A percentile compares a stretch with the other conserved stretches of the same genome.
Evolutionary conservation across 2,113 vertebrate species (phyloP).

Genomic region (Pyxicephalus adspersus): DNA sequence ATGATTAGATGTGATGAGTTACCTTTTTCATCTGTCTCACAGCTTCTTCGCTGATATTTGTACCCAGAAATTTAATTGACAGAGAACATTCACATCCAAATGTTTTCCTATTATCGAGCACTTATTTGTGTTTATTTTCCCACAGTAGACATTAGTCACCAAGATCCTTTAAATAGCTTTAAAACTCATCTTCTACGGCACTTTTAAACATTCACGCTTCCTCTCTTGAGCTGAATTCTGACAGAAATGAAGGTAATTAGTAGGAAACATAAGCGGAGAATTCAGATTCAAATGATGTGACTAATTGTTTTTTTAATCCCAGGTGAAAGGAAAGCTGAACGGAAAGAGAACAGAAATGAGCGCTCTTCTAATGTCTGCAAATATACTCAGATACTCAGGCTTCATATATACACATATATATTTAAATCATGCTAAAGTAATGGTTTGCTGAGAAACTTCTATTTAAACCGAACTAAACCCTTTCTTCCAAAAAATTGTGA

Average conservation of each 20-base stretch:
- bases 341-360: background rate
- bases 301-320: constrained; percentile 29
- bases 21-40: constrained; percentile 23
- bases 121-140: background rate
- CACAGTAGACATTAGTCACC: background rate
- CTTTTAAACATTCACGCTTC: background rate
- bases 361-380: background rate
- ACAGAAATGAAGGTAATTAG: constrained; percentile 9
- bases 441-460: no score
- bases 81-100: background rate
- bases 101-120: background rate
- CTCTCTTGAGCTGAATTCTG: background rate
- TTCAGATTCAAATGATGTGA: constrained; percentile 1
- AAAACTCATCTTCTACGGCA: constrained; percentile 1
- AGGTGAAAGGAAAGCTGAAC: background rate
- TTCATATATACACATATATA: no score
- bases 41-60: constrained; percentile 1
- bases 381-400: no score
- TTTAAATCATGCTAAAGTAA: no score
- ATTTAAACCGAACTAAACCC: no score
- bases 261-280: background rate
- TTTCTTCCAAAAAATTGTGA: no score
- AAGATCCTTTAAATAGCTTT: background rate
- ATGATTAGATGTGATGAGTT: background rate
- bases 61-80: constrained; percentile 8